These are phyloP conservation scores for Protodeltote pygarga DNA, from an alignment of 2,888 invertebrate genomes.

Conservation along the genomic window DNA sequence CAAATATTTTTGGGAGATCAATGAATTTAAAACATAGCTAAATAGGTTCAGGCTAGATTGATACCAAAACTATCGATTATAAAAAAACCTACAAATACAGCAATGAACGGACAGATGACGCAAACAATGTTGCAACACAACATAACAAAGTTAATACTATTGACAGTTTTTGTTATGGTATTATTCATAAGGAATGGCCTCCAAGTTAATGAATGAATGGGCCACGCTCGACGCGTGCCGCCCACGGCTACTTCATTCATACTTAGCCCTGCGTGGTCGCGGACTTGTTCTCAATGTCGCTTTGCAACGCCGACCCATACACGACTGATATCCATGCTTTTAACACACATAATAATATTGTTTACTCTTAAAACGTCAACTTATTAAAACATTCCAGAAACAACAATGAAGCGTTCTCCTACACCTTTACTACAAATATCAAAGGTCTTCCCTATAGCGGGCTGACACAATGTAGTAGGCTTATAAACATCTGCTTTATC, in stretches of 20 bases:
- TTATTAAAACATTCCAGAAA: slow-evolving; percentile 9
- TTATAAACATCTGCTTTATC: slow-evolving; percentile 43
- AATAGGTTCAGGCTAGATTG: too few relatives aligned
- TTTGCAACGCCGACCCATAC: slow-evolving; percentile 53
- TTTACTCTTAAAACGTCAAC: slow-evolving; percentile 14
- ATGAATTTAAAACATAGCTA: too few relatives aligned
- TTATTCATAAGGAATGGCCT: slow-evolving; percentile 84
- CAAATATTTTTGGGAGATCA: too few relatives aligned
- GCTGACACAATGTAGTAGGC: slow-evolving; percentile 39
- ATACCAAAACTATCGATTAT: too few relatives aligned
- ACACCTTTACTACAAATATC: slow-evolving; percentile 48
- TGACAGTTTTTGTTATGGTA: slow-evolving; percentile 79
- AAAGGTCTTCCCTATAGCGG: slow-evolving; percentile 45
- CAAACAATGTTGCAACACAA: slow-evolving; percentile 45
- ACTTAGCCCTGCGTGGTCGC: slow-evolving; percentile 77
- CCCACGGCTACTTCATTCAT: slow-evolving; percentile 84
- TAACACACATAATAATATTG: slow-evolving; percentile 13
- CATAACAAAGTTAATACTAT: slow-evolving; percentile 65
- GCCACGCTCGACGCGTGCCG: slow-evolving; percentile 67
- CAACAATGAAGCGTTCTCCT: slow-evolving; percentile 4
- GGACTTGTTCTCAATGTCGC: slow-evolving; percentile 70
- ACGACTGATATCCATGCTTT: slow-evolving; percentile 39
- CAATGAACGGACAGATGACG: slow-evolving; percentile 13
- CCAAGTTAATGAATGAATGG: slow-evolving; percentile 83
- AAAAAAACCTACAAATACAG: too few relatives aligned